Base-by-base conservation (phyloP, 2,888 invertebrate genomes). In the Watsonalla cultraria region DNA sequence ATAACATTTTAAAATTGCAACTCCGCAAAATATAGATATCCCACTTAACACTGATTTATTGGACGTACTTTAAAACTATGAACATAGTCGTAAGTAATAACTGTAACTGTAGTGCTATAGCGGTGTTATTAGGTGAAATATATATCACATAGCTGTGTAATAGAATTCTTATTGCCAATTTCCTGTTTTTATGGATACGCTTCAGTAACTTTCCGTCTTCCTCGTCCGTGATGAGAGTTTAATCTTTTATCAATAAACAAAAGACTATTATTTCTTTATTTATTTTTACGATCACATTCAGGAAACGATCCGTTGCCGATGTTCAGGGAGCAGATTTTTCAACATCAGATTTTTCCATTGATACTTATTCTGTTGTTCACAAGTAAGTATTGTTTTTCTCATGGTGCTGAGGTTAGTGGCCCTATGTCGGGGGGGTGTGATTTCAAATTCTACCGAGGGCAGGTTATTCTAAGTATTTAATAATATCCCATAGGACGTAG, bases 1-100 rank as follows among this genome's bases (percentile, higher is more conserved):
- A 67, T 70, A 69, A 63, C 70, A 70, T 72, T 71, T 66, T 59
- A 68, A 72, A 72, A 68, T 68, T 60, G 65, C 65, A 65, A 65
- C 62, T 62, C 68, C 60, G 61, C 60, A 64, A 71, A 70, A 67
- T 68, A 62, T 56, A 67, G 66, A 69, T 68, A 71, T 64, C 61
- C 39, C 65, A 59, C 61, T 65, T 69, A 66, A 66, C 57, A 62
- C 53, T 68, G 68, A 70, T 69, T 68, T 70, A 70, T 58, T 51
- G 49, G 5, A 45, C 60, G 61, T 66, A 11, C 42, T 42, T 42
- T 42, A 42, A 24, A 42, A 8, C 11, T 42, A 8, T 11, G 42
- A 37, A 42, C 42, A 42, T 42, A 11, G 11, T 11, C 11, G 9
- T 11, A 42, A 11, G 42, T 24, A 24, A 24, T 24, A 24, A 24